phyloP scores from a whole-genome alignment of 2,113 vertebrate species.

The Atlantisia rogersi region DNA sequence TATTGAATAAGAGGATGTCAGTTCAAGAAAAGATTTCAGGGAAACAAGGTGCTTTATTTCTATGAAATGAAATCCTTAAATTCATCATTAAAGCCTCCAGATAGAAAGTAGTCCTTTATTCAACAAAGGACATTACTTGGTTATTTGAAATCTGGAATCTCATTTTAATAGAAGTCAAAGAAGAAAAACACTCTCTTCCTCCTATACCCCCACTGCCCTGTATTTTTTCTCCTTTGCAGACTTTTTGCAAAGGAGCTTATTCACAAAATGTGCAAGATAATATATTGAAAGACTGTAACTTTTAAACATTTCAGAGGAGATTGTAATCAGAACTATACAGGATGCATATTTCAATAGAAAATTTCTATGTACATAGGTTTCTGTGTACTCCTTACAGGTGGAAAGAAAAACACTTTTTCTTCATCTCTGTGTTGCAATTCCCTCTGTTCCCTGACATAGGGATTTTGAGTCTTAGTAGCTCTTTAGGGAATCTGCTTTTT shows the following conservation, averaged over 20 bases:
- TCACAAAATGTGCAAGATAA: background rate
- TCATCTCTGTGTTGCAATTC: background rate
- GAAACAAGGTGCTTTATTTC: background rate
- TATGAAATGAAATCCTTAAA: background rate
- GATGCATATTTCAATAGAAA: background rate
- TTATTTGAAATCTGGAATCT: background rate
- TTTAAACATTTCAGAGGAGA: background rate
- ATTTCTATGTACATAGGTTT: background rate
- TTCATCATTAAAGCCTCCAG: background rate
- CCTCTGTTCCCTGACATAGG: background rate
- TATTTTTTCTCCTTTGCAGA: background rate
- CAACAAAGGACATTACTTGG: background rate
- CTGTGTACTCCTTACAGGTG: background rate
- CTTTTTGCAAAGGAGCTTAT: background rate
- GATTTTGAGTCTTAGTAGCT: background rate
- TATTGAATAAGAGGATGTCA: background rate
- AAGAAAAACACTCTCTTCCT: background rate
- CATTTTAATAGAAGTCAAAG: background rate
- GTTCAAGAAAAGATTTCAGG: background rate
- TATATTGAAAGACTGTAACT: background rate
- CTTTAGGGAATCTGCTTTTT: background rate
- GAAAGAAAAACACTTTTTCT: background rate
- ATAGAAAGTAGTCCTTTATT: background rate
- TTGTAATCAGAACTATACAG: background rate
- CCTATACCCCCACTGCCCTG: fast-evolving